Evolutionary conservation across 1,140 invertebrate genomes (phyloP), one percentile per base, ranked within the genome.

Genomic region (Battus philenor): DNA sequence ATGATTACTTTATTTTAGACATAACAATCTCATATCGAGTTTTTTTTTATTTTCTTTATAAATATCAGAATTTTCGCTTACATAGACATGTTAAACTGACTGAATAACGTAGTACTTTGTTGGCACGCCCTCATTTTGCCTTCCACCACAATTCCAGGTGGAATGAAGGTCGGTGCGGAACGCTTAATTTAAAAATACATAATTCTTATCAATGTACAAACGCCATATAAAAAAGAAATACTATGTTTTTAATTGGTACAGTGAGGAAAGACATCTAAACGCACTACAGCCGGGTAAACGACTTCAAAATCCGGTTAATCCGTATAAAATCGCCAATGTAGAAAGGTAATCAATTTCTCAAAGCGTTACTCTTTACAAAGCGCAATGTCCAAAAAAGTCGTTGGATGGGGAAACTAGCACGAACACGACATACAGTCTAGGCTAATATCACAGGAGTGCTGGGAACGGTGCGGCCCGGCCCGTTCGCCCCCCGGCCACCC

Each of bases 361-460:
- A 65, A 65, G 75, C 68, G 62, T 63, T 67, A 62, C 50, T 68
- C 65, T 69, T 64, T 81, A 84, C 76, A 77, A 59, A 74, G 77
- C 73, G 55, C 70, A 56, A 67, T 68, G 68, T 72, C 66, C 65
- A 73, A 77, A 80, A 74, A 71, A 71, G 50, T 69, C 57, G 51
- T 69, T 58, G 59, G 61, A 69, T 73, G 67, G 61, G 68, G 58
- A 74, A 83, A 80, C 73, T 84, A 84, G 77, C 75, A 84, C 74
- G 69, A 76, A 80, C 77, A 84, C 77, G 69, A 82, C 77, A 80
- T 76, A 78, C 64, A 80, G 74, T 68, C 77, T 84, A 81, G 77
- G 73, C 79, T 83, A 83, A 83, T 83, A 83, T 83, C 79, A 81
- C 77, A 83, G 79, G 69, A 83, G 77, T 81, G 65, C 79, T 77